Base-by-base conservation (phyloP, 2,113 vertebrate genomes). In the Myotis yumanensis region DNA sequence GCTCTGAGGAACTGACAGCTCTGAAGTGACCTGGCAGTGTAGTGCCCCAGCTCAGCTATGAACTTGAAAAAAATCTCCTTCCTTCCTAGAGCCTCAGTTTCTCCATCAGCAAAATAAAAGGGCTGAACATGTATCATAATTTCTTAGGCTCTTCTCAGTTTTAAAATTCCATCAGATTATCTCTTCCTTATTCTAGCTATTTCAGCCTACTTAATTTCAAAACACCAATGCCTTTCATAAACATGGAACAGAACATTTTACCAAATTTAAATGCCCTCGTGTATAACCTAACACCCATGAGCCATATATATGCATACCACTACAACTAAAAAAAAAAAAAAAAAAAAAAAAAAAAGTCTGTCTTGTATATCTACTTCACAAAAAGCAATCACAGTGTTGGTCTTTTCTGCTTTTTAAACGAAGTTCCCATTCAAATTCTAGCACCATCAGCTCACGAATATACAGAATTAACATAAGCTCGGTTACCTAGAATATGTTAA, bases 121-220 rank as follows among this genome's bases (percentile, higher is more conserved):
- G 35, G 57, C 32, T 82, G 25, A 83, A 48, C 8, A 40, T 15
- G 23, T 8, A 68, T 82, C 32, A 46, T 7, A 6, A 54, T 35
- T 28, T 90, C 59, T 75, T n/a, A 57, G 25, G 40, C 40, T 11
- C 43, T 17, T 54, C 54, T 30, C 28, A 43, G 48, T 46, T 22
- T 54, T 62, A 25, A 89, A 84, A 48, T 35, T 77, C 73, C 40
- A 92, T 93, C 82, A 95, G 84, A 93, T 97, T 69, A 94, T 96
- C 92, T 97, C 94, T 73, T 95, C 76, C 91, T 96, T 89, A 90
- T 84, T 87, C 77, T 92, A 91, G 69, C 88, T 90, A 96, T 94
- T 97, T 97, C 95, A 92, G 89, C 73, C 93, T 89, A 93, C 43
- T 97, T 86, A 57, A 96, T 97, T 97, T 96, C 37, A 90, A 88